Evolutionary conservation across 2,113 vertebrate genomes (phyloP), one percentile per base, ranked within the genome.

Genomic region (Prunella himalayana): DNA sequence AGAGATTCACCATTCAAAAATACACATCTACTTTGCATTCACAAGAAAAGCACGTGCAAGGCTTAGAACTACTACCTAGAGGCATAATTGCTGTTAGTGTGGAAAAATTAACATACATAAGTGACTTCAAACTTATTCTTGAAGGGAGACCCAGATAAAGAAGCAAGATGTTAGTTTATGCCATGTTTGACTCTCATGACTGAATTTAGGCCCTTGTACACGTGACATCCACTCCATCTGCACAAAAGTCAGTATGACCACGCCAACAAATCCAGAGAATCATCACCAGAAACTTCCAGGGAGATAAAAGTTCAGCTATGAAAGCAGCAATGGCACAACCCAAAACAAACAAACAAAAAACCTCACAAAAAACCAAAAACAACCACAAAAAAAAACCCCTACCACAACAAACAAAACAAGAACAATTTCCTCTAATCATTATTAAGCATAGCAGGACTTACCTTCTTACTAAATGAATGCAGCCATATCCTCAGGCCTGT

Each of bases 151-250:
- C 12, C 64, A 70, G 30, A 19, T 53, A 66, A 88, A 83, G 59
- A 25, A 85, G 53, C 15, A 60, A 69, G 15, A 14, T 37, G 3
- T 5, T 72, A 57, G 31, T 42, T 84, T 21, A 51, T 68, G 45
- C 19, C n/a, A 66, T 0, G 0, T 69, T 80, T 13, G 65, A 77
- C 28, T 37, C 37, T 70, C 23, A 16, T 2, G 1, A 15, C 42
- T 76, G 15, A 65, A n/a, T 69, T 83, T 42, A 70, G 50, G 50
- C 66, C 37, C 65, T 51, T 50, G 11, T 72, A 73, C 10, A 6
- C 28, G 2, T 41, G 7, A 68, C 15, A 51, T 33, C 61, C 21
- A 31, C 6, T 15, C 25, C 7, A 37, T 7, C 23, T 39, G 23
- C 64, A 31, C 47, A 70, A 27, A 57, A 69, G 9, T 49, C 42